Conservation (phyloP, 2,113 vertebrate species). For the Alethe castanea region DNA sequence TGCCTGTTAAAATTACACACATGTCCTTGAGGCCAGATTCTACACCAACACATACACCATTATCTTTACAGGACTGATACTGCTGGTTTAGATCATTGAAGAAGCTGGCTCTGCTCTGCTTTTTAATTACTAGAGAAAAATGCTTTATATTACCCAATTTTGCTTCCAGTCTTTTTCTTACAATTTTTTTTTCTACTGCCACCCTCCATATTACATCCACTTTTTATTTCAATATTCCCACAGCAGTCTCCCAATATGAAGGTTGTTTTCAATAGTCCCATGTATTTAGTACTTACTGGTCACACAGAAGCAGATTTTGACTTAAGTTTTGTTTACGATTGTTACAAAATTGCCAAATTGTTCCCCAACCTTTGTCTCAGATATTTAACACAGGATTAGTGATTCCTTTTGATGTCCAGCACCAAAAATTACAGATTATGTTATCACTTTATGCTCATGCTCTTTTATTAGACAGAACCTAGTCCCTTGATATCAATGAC, state of each 20-base stretch:
- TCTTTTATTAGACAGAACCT: neutral
- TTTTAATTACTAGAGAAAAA: neutral
- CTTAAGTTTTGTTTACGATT: neutral
- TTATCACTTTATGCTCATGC: neutral
- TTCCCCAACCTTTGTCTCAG: neutral
- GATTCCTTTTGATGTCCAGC: neutral
- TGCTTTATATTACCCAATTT: neutral
- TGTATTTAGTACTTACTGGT: neutral
- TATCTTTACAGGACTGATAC: neutral
- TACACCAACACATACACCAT: neutral
- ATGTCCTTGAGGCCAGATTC: neutral
- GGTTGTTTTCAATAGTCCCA: neutral
- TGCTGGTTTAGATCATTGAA: neutral
- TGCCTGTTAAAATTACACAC: neutral
- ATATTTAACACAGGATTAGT: neutral
- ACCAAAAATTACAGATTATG: neutral
- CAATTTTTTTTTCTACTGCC: neutral
- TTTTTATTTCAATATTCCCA: neutral
- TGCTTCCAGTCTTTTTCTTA: neutral
- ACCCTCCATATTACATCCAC: neutral
- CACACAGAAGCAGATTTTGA: neutral
- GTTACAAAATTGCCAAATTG: neutral
- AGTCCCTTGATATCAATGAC: neutral
- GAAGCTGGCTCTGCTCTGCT: neutral
- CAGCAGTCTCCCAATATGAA: neutral